These are phyloP conservation scores for Heliopora coerulea DNA, from an alignment of 92 coral and sea anemone species.

Conservation along the genomic window DNA sequence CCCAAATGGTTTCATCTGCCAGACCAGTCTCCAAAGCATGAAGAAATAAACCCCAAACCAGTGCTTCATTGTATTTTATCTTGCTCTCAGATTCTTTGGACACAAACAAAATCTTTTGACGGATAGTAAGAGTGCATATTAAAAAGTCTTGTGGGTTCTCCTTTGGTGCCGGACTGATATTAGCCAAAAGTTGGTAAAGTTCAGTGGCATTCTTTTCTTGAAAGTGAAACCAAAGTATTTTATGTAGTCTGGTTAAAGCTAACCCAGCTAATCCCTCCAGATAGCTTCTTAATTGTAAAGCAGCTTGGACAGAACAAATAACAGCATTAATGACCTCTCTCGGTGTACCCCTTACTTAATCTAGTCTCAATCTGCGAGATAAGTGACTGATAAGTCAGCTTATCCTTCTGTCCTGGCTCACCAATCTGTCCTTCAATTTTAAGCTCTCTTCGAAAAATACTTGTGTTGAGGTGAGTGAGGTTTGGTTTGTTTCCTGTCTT, in stretches of 20 bases:
- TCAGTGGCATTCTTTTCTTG: constrained; percentile 57
- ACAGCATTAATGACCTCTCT: constrained; percentile 56
- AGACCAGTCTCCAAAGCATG: constrained; percentile 57
- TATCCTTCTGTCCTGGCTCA: constrained; percentile 67
- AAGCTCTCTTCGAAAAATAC: constrained; percentile 46
- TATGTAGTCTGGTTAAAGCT: constrained; percentile 46
- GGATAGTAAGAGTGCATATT: constrained; percentile 54
- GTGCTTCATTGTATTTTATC: constrained; percentile 52
- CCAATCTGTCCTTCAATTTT: constrained; percentile 67
- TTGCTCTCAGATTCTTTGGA: constrained; percentile 40
- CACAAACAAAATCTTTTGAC: constrained; percentile 50
- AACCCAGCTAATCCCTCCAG: constrained; percentile 45
- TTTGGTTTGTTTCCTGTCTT: too few relatives aligned
- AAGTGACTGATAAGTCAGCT: constrained; percentile 55
- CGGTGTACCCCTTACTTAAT: constrained; percentile 38
- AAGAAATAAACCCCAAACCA: constrained; percentile 45
- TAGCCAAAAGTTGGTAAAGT: constrained; percentile 52
- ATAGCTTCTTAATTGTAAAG: constrained; percentile 46
- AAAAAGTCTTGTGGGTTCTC: constrained; percentile 64
- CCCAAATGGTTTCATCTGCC: constrained; percentile 53
- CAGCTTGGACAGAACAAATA: constrained; percentile 51
- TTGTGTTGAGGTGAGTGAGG: too few relatives aligned
- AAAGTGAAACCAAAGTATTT: constrained; percentile 58
- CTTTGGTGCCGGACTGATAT: constrained; percentile 47
- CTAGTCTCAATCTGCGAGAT: constrained; percentile 54